A percentile compares a stretch with the other conserved stretches of the same genome.
These are phyloP conservation scores for Helobdella robusta DNA, from an alignment of 2,888 invertebrate genomes.

Conservation along the genomic window DNA sequence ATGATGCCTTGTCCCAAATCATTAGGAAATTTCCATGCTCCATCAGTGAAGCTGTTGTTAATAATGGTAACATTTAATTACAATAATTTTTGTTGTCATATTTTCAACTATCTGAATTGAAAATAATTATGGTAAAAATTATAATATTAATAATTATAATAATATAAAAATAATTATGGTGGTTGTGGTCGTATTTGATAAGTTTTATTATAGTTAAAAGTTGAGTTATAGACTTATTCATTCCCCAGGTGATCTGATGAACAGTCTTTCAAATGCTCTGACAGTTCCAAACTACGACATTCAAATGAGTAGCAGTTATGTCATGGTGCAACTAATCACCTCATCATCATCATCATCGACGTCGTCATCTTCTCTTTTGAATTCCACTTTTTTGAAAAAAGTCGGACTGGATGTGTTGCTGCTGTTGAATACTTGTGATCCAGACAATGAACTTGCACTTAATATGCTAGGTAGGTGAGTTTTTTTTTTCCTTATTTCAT, in stretches of 20 bases:
- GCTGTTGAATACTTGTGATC: neutral
- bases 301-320: conserved; percentile 10
- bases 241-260: neutral
- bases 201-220: no score
- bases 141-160: no score
- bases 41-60: no score
- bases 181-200: no score
- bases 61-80: no score
- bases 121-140: no score
- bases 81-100: no score
- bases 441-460: neutral
- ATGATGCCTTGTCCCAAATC: no score
- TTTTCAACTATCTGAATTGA: no score
- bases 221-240: no score
- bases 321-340: neutral
- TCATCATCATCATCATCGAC: neutral
- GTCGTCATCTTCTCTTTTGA: neutral
- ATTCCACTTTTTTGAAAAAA: neutral
- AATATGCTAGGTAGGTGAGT: conserved; percentile 8
- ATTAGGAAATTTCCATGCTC: no score
- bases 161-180: no score
- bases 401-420: conserved; percentile 5
- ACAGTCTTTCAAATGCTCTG: conserved; percentile 2
- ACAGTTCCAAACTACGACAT: neutral
- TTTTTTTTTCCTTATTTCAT: neutral